These are phyloP conservation scores for Syngnathus floridae DNA, from an alignment of 2,113 vertebrate species.

Conservation along the genomic window DNA sequence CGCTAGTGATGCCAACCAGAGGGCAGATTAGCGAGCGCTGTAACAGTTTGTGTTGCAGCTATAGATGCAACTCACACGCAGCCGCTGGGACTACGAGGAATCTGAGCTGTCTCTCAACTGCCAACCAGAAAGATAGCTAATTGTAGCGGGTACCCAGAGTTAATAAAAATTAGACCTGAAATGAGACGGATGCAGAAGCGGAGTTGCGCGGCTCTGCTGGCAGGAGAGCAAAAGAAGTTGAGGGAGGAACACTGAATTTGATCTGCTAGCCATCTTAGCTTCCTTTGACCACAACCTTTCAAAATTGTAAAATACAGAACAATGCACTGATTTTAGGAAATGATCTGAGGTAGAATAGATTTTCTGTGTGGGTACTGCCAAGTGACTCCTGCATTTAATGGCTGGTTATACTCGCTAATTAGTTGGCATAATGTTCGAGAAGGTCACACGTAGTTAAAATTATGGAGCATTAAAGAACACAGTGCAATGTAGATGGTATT, in stretches of 20 bases:
- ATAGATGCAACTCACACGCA: constrained; percentile 11
- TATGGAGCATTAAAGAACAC: constrained; percentile 48
- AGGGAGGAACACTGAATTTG: constrained; percentile 18
- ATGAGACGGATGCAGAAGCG: constrained; percentile 52
- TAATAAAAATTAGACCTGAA: constrained; percentile 55
- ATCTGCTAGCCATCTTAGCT: constrained; percentile 18
- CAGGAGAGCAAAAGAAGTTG: constrained; percentile 2
- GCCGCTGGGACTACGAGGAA: constrained; percentile 41
- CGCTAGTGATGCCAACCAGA: not conserved
- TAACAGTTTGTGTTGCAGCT: constrained; percentile 1
- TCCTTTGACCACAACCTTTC: constrained; percentile 14
- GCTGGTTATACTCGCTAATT: constrained; percentile 40
- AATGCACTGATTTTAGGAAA: constrained; percentile 40
- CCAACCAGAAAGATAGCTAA: constrained; percentile 62
- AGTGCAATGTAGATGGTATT: constrained; percentile 30
- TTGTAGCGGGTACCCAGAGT: constrained; percentile 58
- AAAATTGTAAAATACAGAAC: constrained; percentile 27
- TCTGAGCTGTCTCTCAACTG: constrained; percentile 31
- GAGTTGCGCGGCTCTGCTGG: not conserved
- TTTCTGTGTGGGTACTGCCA: constrained; percentile 23
- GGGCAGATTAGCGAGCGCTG: constrained; percentile 2
- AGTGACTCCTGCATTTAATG: constrained; percentile 31
- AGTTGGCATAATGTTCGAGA: constrained; percentile 36
- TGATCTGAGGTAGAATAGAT: constrained; percentile 25
- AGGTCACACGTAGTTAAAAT: constrained; percentile 46